These are phyloP conservation scores for Ctenomys sociabilis DNA, from an alignment of 2,113 vertebrate species.

Conservation along the genomic window DNA sequence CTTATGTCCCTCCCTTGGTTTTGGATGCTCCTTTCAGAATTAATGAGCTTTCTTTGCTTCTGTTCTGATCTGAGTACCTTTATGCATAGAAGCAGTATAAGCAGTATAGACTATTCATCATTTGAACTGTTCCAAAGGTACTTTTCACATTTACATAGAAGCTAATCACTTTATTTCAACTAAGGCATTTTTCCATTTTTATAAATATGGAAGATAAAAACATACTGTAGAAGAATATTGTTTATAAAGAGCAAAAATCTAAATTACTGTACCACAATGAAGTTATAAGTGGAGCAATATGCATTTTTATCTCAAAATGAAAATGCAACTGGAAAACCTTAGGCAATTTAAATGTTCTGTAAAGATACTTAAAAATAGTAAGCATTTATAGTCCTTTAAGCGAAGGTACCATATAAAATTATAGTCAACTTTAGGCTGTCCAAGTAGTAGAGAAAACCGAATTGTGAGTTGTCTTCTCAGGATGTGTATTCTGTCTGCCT, in stretches of 20 bases:
- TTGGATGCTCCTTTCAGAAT: background rate
- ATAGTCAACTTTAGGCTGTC: background rate
- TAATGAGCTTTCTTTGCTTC: background rate
- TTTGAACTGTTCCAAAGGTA: background rate
- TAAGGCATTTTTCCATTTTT: conserved; percentile 50
- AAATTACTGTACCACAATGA: conserved; percentile 56
- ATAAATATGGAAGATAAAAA: conserved; percentile 14
- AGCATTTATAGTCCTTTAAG: conserved; percentile 24
- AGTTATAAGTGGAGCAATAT: conserved; percentile 7
- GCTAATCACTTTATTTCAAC: conserved; percentile 50
- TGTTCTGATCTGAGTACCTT: background rate
- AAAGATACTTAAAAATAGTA: conserved; percentile 33
- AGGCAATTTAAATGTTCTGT: conserved; percentile 48
- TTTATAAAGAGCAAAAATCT: conserved; percentile 57
- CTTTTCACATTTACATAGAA: background rate
- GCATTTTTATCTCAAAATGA: conserved; percentile 43
- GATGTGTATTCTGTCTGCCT: background rate
- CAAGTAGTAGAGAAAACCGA: background rate
- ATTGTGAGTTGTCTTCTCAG: background rate
- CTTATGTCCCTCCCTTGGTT: background rate
- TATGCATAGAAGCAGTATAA: background rate
- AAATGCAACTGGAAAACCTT: conserved; percentile 47
- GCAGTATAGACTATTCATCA: background rate
- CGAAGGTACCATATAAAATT: background rate
- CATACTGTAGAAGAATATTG: conserved; percentile 27